Conservation (phyloP, 2,113 vertebrate species). For the Microtus ochrogaster region DNA sequence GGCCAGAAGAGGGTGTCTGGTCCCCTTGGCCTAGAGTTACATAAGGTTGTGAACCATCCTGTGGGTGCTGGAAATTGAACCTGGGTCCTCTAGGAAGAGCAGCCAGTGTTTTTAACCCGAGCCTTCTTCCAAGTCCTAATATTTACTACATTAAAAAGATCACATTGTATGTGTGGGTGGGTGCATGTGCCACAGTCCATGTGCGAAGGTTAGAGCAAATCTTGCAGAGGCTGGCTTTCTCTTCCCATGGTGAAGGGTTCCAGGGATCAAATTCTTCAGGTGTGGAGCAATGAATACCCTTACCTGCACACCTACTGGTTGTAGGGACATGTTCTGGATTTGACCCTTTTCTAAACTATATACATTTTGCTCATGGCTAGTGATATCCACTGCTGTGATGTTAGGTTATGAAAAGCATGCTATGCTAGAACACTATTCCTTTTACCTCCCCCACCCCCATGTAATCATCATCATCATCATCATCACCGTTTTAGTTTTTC, state of each 20-base stretch:
- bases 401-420: not conserved
- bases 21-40: too few species aligned
- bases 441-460: too few species aligned
- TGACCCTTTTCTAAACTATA: not conserved
- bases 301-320: not conserved
- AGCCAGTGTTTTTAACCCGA: not conserved
- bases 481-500: not conserved
- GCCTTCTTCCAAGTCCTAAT: not conserved
- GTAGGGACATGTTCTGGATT: constrained; percentile 14
- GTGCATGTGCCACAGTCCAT: not conserved
- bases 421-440: not conserved
- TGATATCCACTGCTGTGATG: not conserved
- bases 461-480: not conserved
- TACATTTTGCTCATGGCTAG: not conserved
- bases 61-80: too few species aligned
- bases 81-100: not conserved
- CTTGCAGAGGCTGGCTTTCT: not conserved
- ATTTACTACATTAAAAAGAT: not conserved
- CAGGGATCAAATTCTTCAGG: not conserved
- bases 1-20: too few species aligned
- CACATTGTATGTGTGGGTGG: not conserved
- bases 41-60: too few species aligned
- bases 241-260: not conserved
- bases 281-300: not conserved
- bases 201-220: not conserved